Conservation (phyloP, 2,113 vertebrate species). For the Xerus inauris region DNA sequence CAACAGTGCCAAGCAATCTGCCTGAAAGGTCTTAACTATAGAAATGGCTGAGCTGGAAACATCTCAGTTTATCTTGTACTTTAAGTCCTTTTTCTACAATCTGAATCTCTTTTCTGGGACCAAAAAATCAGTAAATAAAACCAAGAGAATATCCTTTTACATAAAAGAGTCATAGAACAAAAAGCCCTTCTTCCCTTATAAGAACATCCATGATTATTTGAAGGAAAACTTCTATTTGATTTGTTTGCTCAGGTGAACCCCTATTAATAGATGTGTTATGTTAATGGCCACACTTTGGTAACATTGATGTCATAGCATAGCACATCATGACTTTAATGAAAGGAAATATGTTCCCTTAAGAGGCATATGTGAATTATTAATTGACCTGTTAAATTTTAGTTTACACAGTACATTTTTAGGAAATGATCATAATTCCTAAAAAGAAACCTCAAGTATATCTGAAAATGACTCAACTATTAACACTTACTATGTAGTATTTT, state of each 20-base stretch:
- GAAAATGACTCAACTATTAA: conserved; percentile 5
- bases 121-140: not conserved
- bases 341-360: not conserved
- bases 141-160: not conserved
- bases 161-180: not conserved
- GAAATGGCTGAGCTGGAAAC: not conserved
- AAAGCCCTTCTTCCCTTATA: not conserved
- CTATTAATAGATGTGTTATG: not conserved
- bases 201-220: not conserved
- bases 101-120: not conserved
- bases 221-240: not conserved
- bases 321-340: not conserved
- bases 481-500: not conserved
- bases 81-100: not conserved
- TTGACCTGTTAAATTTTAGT: not conserved
- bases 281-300: not conserved
- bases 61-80: not conserved
- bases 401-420: not conserved
- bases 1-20: not conserved
- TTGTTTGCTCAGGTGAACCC: not conserved
- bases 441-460: not conserved
- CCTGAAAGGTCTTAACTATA: not conserved
- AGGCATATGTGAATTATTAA: conserved; percentile 21
- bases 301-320: not conserved
- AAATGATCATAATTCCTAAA: not conserved